These are phyloP conservation scores for Delichon dasypus DNA, from an alignment of 2,797 vertebrate genomes.

Conservation along the genomic window DNA sequence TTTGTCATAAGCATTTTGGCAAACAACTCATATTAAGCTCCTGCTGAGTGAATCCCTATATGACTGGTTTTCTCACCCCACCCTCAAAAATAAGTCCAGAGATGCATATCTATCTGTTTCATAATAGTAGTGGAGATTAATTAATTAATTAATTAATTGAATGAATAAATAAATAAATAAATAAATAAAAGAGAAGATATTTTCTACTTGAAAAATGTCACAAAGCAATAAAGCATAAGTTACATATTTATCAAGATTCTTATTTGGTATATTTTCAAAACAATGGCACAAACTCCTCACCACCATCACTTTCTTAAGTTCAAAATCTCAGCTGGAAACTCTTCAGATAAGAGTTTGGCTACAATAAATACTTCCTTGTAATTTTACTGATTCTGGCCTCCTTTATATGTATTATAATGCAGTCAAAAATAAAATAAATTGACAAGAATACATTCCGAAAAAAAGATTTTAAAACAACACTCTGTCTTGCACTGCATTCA, in stretches of 20 bases:
- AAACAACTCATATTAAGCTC: neutral
- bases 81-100: neutral
- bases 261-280: neutral
- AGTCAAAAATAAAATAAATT: neutral
- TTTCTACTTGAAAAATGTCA: neutral
- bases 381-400: neutral
- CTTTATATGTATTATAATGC: neutral
- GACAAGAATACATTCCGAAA: neutral
- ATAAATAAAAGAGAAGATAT: fast-evolving
- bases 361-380: neutral
- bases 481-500: neutral
- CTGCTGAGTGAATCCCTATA: neutral
- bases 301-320: neutral
- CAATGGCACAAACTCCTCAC: neutral
- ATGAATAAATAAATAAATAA: neutral
- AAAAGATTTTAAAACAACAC: neutral
- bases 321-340: neutral
- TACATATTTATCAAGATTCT: neutral
- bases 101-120: neutral
- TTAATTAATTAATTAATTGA: no score
- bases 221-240: neutral
- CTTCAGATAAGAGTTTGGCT: neutral
- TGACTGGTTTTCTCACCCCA: neutral
- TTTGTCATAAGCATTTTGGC: neutral
- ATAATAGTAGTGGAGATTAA: fast-evolving